Conservation (phyloP, 1,140 invertebrate genomes). For the Phortica variegata region DNA sequence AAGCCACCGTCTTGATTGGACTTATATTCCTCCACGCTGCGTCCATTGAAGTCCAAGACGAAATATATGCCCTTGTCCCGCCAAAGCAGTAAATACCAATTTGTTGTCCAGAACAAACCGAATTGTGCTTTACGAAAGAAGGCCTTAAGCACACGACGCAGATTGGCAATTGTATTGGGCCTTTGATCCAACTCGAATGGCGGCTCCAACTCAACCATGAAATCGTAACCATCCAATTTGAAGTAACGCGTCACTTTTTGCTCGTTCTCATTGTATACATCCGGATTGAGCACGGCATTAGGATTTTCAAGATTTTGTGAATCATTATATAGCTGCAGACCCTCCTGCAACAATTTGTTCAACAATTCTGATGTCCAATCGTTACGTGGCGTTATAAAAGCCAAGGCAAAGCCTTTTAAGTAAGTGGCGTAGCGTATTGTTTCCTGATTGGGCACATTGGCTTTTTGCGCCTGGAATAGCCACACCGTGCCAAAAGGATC, state of each 20-base stretch:
- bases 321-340: constrained; percentile 18
- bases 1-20: constrained; percentile 10
- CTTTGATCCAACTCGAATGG: constrained; percentile 6
- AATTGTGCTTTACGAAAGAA: constrained; percentile 33
- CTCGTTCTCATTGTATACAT: constrained; percentile 9
- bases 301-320: no score
- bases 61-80: constrained; percentile 23
- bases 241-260: constrained; percentile 28
- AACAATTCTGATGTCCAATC: constrained; percentile 36
- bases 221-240: constrained; percentile 27
- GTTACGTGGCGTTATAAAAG: constrained; percentile 38
- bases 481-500: constrained; percentile 17
- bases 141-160: constrained; percentile 13
- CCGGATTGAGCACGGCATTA: neutral
- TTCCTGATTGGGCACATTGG: neutral
- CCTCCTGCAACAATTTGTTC: constrained; percentile 32
- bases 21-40: constrained; percentile 8
- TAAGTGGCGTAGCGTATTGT: constrained; percentile 16
- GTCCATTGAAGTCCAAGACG: constrained; percentile 32
- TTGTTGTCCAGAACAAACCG: constrained; percentile 26
- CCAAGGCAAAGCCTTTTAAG: constrained; percentile 40
- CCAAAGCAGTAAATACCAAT: constrained; percentile 37
- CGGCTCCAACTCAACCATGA: constrained; percentile 34
- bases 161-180: constrained; percentile 17
- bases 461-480: constrained; percentile 7